Evolutionary conservation across 2,113 vertebrate species (phyloP), one percentile per base, ranked within the genome.

Genomic region (Coregonus clupeaformis): DNA sequence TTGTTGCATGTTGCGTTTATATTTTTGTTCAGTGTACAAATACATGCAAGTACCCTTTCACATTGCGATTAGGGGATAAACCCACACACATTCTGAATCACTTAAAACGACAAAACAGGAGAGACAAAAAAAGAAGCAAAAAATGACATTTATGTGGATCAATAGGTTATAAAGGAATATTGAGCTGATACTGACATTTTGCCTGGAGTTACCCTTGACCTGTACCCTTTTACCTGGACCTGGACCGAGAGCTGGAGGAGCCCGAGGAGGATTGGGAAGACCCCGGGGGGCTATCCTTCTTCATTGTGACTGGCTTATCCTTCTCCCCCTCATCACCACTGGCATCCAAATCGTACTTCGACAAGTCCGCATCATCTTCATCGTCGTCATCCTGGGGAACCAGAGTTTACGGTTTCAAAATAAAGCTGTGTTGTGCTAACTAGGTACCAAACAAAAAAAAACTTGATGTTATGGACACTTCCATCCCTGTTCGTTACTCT

Each of bases 211-310:
- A 98, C 98, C 98, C 97, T 97, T 95, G 97, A 97, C 96, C 96
- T 98, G 97, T 94, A 97, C 96, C 96, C 97, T 94, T 99, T 99
- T 98, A 98, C 98, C 98, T 99, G 97, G 97, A 99, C 97, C 97
- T 97, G 90, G 97, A 99, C 97, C 96, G 97, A 89, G 97, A 98
- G 92, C 96, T 97, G 90, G 97, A 98, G 84, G 95, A 96, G 88
- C 91, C 94, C n/a, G 94, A 96, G 81, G 95, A 96, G 64, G 97
- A 97, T 66, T 91, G 94, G 5, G 97, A 97, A n/a, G 97, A 99
- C 45, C 91, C 95, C 1, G 98, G 97, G n/a, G 79, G 93, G 85
- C 96, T 97, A 82, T 92, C 92, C 87, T 94, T 89, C 87, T 94
- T 89, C 47, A 89, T 1, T 81, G 92, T 16, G 4, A 25, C 92